Conservation (phyloP, 2,888 invertebrate species). For the Himalopsyche anomala region DNA sequence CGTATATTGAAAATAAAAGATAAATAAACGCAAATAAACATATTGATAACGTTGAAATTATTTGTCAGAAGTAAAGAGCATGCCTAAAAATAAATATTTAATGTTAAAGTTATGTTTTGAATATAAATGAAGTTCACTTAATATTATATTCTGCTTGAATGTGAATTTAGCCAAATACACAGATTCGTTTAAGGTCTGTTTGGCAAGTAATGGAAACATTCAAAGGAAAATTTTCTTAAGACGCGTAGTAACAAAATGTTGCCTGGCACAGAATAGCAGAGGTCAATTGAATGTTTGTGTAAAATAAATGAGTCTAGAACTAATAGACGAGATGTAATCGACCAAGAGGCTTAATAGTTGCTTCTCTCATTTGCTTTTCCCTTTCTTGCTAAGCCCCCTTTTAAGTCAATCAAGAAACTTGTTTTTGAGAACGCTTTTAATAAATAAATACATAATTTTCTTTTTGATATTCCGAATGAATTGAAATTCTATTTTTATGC, state of each 20-base stretch:
- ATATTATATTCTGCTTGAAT: not conserved
- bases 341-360: conserved; percentile 46
- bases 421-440: not conserved
- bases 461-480: too few species aligned
- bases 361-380: not conserved
- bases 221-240: not conserved
- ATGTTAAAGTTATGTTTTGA: not conserved
- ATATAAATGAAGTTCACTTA: not conserved
- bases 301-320: conserved; percentile 55
- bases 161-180: not conserved
- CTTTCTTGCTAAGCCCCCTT: not conserved
- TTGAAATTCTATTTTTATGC: too few species aligned
- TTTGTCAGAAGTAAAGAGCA: too few species aligned
- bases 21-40: too few species aligned
- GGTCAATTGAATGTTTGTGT: conserved; percentile 44
- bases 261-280: not conserved
- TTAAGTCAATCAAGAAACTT: conserved; percentile 8
- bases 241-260: not conserved
- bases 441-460: too few species aligned
- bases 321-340: conserved; percentile 60
- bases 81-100: too few species aligned
- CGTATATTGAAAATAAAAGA: too few species aligned
- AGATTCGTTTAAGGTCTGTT: not conserved
- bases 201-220: not conserved
- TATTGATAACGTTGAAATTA: too few species aligned